Evolutionary conservation across 1,140 invertebrate species (phyloP), one percentile per base, ranked within the genome.

Genomic region (Eubasilissa regina): DNA sequence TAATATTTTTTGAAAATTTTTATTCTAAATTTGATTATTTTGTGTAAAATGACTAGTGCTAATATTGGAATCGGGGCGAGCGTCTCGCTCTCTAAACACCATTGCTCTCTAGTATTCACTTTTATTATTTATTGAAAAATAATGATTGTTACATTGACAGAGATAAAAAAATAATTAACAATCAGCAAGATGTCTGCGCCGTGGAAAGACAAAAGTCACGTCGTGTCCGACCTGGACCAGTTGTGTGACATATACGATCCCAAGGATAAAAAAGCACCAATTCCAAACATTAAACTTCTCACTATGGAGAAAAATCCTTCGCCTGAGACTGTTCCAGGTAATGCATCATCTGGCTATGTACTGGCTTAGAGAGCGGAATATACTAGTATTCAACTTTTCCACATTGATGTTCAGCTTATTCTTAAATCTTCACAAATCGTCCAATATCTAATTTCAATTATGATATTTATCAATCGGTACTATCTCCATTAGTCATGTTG

Each of bases 81-180:
- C 25, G 25, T 35, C 6, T 35, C 6, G 25, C 25, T 6, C 1
- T 35, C 6, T 35, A 35, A 35, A 35, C 25, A n/a, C n/a, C n/a
- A 35, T 35, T 35, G 25, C 1, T 35, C 25, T 6, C 25, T 35
- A 3, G 25, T 3, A 35, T 10, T 55, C 15, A 10, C 60, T 73
- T 17, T 51, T 19, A 48, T 78, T 70, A 15, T 72, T 66, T 12
- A 78, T 35, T 21, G 17, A 48, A 6, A 72, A n/a, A 1, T 51
- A 45, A n/a, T 13, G 17, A 60, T 25, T 60, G 58, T 19, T 60
- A 11, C 17, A 60, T 60, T 15, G 44, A 19, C 0, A 10, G 3
- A 17, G 47, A 47, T n/a, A 48, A 70, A 70, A 47, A 15, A n/a
- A 11, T 62, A 45, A n/a, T 70, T 64, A 0, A 35, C 15, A 60